These are phyloP conservation scores for Falco concolor DNA, from an alignment of 2,797 vertebrate species.

Conservation along the genomic window DNA sequence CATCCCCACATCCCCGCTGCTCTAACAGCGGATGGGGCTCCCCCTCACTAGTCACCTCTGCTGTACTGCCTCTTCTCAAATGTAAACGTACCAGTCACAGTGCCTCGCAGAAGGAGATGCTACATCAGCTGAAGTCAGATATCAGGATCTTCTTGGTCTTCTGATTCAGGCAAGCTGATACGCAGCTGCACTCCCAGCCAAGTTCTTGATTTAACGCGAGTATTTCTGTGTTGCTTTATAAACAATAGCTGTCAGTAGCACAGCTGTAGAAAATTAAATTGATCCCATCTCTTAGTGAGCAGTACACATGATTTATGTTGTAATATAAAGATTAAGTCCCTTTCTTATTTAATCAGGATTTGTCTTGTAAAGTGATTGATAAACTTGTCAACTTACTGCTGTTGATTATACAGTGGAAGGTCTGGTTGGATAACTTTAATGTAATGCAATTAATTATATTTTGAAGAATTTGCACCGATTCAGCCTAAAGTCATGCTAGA, in stretches of 20 bases:
- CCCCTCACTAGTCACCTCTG: rapidly evolving
- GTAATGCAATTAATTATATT: conserved; percentile 28
- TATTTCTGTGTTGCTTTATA: neutral
- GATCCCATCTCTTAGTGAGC: neutral
- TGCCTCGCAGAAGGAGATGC: neutral
- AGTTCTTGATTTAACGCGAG: neutral
- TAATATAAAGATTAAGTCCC: conserved; percentile 3
- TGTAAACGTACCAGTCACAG: rapidly evolving
- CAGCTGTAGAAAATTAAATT: conserved; percentile 25
- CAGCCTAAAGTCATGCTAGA: neutral
- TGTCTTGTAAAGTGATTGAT: conserved; percentile 20
- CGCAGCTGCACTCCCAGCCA: neutral
- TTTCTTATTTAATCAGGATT: conserved; percentile 19
- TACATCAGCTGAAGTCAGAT: neutral
- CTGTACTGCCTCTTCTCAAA: neutral
- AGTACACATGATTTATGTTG: neutral
- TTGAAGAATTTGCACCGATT: neutral
- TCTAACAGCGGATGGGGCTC: rapidly evolving
- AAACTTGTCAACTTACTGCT: neutral
- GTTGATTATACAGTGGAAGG: conserved; percentile 19
- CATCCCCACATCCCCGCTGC: rapidly evolving
- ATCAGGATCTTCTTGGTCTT: no score
- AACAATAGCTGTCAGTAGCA: neutral
- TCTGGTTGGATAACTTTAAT: neutral
- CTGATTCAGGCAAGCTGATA: neutral